phyloP scores from a whole-genome alignment of 2,113 vertebrate species.

The Cygnus buccinator region DNA sequence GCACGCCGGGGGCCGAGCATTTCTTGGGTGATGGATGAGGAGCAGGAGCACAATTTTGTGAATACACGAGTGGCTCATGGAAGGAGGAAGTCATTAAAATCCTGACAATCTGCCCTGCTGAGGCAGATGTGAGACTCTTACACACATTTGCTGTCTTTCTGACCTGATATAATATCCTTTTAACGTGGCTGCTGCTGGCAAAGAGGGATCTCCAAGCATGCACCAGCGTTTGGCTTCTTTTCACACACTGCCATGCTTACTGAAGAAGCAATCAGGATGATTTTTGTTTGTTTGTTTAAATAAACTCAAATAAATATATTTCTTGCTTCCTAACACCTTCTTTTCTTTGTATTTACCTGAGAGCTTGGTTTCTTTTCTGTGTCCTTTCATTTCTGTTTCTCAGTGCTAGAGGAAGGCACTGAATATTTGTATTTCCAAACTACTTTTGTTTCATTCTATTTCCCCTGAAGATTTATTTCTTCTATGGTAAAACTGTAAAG shows the following conservation, averaged over 20 bases:
- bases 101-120: not conserved
- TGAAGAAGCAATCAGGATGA: not conserved
- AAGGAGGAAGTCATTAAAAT: not conserved
- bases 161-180: not conserved
- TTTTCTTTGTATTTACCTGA: not conserved
- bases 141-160: not conserved
- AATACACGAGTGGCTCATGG: fast-evolving
- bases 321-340: not conserved
- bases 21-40: fast-evolving
- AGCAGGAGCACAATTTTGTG: not conserved
- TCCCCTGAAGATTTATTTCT: not conserved
- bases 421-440: not conserved
- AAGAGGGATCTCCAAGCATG: fast-evolving
- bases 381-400: not conserved
- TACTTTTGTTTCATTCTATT: not conserved
- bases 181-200: not conserved
- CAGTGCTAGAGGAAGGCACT: not conserved
- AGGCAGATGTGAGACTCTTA: fast-evolving
- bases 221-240: not conserved
- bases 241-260: fast-evolving
- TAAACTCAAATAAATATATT: not conserved
- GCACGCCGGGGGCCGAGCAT: not conserved
- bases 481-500: not conserved
- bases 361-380: not conserved
- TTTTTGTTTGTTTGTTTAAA: not conserved